Conservation (phyloP, 2,888 invertebrate genomes). For the Belgica antarctica region DNA sequence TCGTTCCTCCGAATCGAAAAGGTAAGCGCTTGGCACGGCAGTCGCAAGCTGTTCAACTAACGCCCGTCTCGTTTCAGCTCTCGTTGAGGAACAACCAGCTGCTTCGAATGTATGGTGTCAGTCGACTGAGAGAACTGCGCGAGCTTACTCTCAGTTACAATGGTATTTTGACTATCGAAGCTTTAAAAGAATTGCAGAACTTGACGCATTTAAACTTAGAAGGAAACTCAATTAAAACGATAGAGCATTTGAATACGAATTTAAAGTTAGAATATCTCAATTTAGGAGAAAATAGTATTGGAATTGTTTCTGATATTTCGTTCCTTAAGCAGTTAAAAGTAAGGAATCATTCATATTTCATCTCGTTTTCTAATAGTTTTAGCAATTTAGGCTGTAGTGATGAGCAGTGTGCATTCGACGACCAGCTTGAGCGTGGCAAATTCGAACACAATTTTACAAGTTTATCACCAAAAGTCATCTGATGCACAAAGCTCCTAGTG, state of each 20-base stretch:
- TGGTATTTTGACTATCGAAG: slow-evolving; percentile 85
- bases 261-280: slow-evolving; percentile 78
- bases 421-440: too few species aligned
- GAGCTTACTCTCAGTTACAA: slow-evolving; percentile 83
- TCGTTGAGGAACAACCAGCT: slow-evolving; percentile 83
- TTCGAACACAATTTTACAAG: too few species aligned
- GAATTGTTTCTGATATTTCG: slow-evolving; percentile 79
- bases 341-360: slow-evolving; percentile 48
- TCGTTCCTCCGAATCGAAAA: slow-evolving; percentile 74
- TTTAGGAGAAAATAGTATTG: slow-evolving; percentile 84
- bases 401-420: too few species aligned
- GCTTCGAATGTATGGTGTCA: slow-evolving; percentile 83
- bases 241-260: slow-evolving; percentile 83
- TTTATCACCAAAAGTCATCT: too few species aligned
- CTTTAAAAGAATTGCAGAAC: slow-evolving; percentile 77
- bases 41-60: slow-evolving; percentile 31
- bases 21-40: slow-evolving; percentile 58
- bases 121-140: slow-evolving; percentile 69
- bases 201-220: slow-evolving; percentile 78
- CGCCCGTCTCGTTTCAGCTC: slow-evolving; percentile 60
- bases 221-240: slow-evolving; percentile 90
- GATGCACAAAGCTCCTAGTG: too few species aligned
- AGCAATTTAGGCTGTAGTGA: too few species aligned
- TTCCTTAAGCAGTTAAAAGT: slow-evolving; percentile 80
- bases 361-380: not conserved